Percentiles rank a stretch among this genome's conserved stretches.
phyloP scores from a whole-genome alignment of 2,888 invertebrate genomes.

The Drosophila dives region DNA sequence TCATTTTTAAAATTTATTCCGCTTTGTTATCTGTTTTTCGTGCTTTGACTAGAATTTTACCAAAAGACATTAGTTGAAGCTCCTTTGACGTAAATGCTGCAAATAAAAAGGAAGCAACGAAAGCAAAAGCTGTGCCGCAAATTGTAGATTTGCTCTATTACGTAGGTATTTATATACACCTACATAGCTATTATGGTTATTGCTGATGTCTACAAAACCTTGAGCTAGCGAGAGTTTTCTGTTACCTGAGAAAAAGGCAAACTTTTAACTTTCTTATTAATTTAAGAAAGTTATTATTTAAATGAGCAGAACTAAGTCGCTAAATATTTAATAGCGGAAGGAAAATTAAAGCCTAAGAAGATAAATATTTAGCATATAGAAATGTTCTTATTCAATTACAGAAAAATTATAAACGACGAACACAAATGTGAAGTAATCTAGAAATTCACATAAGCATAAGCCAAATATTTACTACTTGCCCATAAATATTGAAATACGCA shows the following conservation, averaged over 20 bases:
- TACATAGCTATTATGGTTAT: neutral
- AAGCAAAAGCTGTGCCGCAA: constrained; percentile 10
- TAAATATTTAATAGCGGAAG: neutral
- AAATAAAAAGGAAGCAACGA: neutral
- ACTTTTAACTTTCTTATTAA: neutral
- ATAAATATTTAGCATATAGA: neutral
- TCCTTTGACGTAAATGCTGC: constrained; percentile 17
- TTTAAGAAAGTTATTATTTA: neutral
- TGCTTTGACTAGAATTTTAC: neutral
- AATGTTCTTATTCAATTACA: no score
- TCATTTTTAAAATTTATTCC: neutral
- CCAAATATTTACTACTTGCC: neutral
- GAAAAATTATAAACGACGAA: neutral
- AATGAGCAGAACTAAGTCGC: neutral
- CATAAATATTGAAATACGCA: neutral
- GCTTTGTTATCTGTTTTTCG: neutral
- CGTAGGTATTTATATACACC: neutral
- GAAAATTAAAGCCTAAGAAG: neutral
- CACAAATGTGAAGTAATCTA: neutral
- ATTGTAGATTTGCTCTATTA: constrained; percentile 1
- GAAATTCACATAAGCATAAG: neutral
- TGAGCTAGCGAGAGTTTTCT: neutral
- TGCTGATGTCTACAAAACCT: neutral
- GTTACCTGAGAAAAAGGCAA: neutral
- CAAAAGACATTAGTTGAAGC: constrained; percentile 1